Base-by-base conservation (phyloP, 2,797 vertebrate species). In the Poeciliopsis paucimaculata region DNA sequence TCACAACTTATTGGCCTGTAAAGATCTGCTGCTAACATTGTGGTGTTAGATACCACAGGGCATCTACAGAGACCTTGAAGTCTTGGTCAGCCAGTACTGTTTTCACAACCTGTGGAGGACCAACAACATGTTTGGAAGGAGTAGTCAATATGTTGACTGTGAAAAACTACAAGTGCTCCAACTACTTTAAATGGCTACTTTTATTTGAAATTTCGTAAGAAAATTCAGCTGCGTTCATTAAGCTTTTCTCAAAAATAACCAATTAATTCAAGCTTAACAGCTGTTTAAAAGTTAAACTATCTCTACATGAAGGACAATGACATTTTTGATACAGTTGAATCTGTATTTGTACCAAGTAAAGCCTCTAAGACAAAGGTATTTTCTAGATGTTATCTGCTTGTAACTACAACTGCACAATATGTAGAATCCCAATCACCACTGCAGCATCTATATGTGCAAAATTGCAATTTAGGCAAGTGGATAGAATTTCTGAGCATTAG, bases 11-110 rank as follows among this genome's bases (percentile, higher is more conserved):
- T 53, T 36, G 51, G 28, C 46, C 74, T 73, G 68, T 36, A 77
- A 76, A 49, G 47, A 73, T 57, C 74, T 57, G 75, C 77, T 75
- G 26, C 72, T 80, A 23, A 51, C 81, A 3, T 70, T 43, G 76
- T 28, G 68, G 84, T 86, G 84, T 70, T 0, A 86, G 76, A 86
- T 86, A 83, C 78, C 81, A 73, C 84, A 83, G 72, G n/a, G 57
- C 36, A 73, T 36, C 84, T 76, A 70, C 45, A 78, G 57, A 78
- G 68, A 68, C 76, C 57, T 64, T 46, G 46, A 26, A 64, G 74
- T 43, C n/a, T 80, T 51, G 20, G 45, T 73, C 23, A 4, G 39
- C 53, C 74, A 77, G 57, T 64, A 46, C 47, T 80, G 72, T 71
- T 79, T 79, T 74, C 71, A 68, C 46, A 46, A 64, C 41, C 31